phyloP scores from a whole-genome alignment of 2,797 vertebrate genomes.

The Sebastes vulpes region DNA sequence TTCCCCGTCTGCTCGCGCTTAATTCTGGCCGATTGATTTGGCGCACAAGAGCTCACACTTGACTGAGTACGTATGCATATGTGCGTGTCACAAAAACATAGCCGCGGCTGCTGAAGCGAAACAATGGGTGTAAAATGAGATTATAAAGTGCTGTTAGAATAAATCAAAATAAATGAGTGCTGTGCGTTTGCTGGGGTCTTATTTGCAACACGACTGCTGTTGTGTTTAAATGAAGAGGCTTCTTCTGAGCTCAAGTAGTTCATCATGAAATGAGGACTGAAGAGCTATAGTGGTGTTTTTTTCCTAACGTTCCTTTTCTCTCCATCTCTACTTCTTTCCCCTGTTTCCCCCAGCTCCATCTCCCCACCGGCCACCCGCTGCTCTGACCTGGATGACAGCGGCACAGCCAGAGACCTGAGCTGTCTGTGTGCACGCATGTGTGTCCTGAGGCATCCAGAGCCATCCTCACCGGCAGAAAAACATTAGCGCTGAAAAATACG shows the following conservation, averaged over 20 bases:
- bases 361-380: not conserved
- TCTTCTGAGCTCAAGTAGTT: not conserved
- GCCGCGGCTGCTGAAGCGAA: conserved; percentile 27
- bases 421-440: conserved; percentile 19
- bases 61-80: conserved; percentile 24
- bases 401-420: conserved; percentile 29
- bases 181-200: conserved; percentile 4
- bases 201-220: conserved; percentile 11
- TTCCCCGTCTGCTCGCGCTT: conserved; percentile 58
- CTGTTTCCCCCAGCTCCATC: not conserved
- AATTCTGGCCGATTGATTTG: conserved; percentile 66
- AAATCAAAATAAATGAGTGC: conserved; percentile 39
- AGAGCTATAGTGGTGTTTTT: not conserved
- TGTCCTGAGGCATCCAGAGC: conserved; percentile 39
- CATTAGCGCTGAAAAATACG: conserved; percentile 55
- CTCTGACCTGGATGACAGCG: conserved; percentile 45
- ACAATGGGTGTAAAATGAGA: conserved; percentile 46
- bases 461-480: conserved; percentile 48
- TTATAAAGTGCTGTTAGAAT: conserved; percentile 51
- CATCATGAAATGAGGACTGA: not conserved
- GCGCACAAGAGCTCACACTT: conserved; percentile 43
- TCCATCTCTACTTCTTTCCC: not conserved
- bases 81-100: conserved; percentile 25
- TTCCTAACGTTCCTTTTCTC: not conserved
- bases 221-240: conserved; percentile 18